Evolutionary conservation across 2,113 vertebrate species (phyloP), one percentile per base, ranked within the genome.

Genomic region (Rutilus rutilus): DNA sequence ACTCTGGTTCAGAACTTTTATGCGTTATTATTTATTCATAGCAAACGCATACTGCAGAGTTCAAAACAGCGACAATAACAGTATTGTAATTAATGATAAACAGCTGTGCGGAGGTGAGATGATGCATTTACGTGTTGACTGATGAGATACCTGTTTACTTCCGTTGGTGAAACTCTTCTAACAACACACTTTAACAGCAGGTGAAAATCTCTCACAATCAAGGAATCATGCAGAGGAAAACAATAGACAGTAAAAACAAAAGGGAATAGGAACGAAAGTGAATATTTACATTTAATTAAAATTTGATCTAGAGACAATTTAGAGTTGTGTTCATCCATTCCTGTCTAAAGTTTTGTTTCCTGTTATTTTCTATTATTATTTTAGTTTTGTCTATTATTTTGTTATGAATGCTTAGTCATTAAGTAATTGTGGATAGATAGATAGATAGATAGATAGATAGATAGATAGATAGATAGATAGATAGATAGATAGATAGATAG

Each of bases 171-270:
- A 78, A 7, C 84, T 33, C 81, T 76, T 86, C 15, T 83, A 89
- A 90, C 93, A 88, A 90, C 89, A 88, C 59, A 74, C 82, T 85
- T 79, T 27, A 89, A 60, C 33, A 57, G 86, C 79, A 89, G 50
- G 85, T 91, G 74, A 78, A 89, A 90, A 88, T 88, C 25, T 88
- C 76, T 90, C 87, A 87, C 87, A 83, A 86, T 92, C 86, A 90
- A 89, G 89, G 92, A 62, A 85, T 71, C 60, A 62, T 0, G 45
- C 88, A 74, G 86, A 91, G 76, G 87, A 87, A 89, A 90, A 88
- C 87, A 90, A 90, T 92, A 91, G 88, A 91, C 89, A 92, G 87
- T 85, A 30, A 23, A n/a, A 39, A 79, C 36, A 27, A 23, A 30
- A 78, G 21, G 42, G 47, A 45, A 30, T 57, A 36, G 45, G 47